These are phyloP conservation scores for Lasioglossum leucozonium DNA, from an alignment of 2,888 invertebrate species.

Conservation along the genomic window DNA sequence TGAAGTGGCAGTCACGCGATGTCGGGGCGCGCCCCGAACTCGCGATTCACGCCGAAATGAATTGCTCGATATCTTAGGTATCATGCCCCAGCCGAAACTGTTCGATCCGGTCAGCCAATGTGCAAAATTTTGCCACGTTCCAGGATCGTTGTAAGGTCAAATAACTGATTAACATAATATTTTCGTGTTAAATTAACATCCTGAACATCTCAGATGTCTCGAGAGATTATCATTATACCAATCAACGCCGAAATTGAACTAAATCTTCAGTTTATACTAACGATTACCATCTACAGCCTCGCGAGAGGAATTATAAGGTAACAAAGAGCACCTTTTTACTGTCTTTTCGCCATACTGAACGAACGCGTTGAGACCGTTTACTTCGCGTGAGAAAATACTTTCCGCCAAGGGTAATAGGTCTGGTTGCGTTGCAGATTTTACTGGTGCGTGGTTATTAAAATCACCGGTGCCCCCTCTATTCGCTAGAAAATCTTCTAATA, in stretches of 20 bases:
- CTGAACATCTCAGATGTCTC: no score
- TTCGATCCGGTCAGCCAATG: neutral
- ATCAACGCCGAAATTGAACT: no score
- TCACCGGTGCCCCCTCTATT: neutral
- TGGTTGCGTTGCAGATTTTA: neutral
- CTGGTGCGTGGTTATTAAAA: neutral
- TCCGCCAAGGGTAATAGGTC: neutral
- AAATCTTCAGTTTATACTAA: no score
- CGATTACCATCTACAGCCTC: neutral
- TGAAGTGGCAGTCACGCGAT: slow-evolving; percentile 63
- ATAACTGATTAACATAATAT: no score
- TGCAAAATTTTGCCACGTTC: no score
- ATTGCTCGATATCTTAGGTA: slow-evolving; percentile 42
- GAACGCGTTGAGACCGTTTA: neutral
- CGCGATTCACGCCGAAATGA: slow-evolving; percentile 37
- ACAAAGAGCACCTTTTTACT: neutral
- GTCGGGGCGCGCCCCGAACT: slow-evolving; percentile 57
- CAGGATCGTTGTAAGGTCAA: no score
- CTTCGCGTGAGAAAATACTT: neutral
- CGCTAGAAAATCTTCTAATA: slow-evolving; percentile 40
- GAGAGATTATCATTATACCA: no score
- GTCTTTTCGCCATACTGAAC: neutral
- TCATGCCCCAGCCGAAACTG: neutral
- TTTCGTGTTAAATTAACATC: no score
- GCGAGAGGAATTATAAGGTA: neutral